Conservation (phyloP, 2,888 invertebrate genomes). For the Coremacera marginata region DNA sequence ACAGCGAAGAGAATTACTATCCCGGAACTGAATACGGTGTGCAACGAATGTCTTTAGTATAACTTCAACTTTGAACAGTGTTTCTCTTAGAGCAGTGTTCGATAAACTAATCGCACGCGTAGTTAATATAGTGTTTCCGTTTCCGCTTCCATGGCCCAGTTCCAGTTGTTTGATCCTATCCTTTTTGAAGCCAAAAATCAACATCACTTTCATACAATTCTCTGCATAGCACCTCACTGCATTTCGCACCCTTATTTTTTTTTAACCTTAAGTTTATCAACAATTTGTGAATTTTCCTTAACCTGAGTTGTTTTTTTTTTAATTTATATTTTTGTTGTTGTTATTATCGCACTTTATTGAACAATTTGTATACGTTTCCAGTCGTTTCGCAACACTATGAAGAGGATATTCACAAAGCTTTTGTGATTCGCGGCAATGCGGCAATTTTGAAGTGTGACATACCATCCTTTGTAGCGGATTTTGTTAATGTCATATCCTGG, state of each 20-base stretch:
- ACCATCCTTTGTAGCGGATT: conserved; percentile 93
- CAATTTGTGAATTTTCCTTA: background rate
- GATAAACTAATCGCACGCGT: conserved; percentile 55
- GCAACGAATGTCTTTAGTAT: conserved; percentile 41
- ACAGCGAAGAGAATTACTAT: conserved; percentile 70
- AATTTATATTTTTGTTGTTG: conserved; percentile 31
- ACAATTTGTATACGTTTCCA: conserved; percentile 62
- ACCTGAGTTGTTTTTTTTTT: background rate
- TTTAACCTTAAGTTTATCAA: background rate
- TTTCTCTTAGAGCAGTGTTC: conserved; percentile 17
- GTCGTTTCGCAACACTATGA: conserved; percentile 92
- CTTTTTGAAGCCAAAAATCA: background rate
- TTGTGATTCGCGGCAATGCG: conserved; percentile 90
- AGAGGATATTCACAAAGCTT: conserved; percentile 92
- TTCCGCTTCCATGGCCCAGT: background rate
- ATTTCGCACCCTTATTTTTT: background rate
- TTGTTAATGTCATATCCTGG: conserved; percentile 89
- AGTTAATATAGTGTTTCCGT: background rate
- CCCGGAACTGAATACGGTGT: conserved; percentile 69
- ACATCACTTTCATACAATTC: conserved; percentile 21
- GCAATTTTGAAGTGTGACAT: conserved; percentile 90
- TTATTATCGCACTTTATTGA: conserved; percentile 26
- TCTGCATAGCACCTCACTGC: conserved; percentile 23
- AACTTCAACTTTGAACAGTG: conserved; percentile 33
- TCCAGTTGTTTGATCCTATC: background rate